Evolutionary conservation across 2,113 vertebrate genomes (phyloP).

Genomic region (Cepphus grylle): DNA sequence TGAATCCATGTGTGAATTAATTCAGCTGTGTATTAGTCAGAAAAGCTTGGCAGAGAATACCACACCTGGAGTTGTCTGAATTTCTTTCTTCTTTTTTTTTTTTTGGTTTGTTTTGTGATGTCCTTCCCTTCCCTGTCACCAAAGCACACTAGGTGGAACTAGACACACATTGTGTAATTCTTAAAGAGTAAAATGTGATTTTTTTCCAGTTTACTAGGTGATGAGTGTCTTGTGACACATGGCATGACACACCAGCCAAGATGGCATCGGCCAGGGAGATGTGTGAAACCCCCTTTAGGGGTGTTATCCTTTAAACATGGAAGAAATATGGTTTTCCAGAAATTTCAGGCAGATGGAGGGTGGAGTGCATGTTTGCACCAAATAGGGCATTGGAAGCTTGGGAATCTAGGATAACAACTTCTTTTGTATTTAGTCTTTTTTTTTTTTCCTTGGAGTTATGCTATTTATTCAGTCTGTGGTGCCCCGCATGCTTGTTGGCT

Average conservation of each 20-base stretch:
- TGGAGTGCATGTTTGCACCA: not conserved
- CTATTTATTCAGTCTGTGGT: not conserved
- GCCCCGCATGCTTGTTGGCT: not conserved
- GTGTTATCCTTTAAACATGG: not conserved
- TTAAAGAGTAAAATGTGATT: not conserved
- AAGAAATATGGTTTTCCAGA: not conserved
- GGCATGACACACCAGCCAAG: not conserved
- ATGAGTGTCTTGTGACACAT: not conserved
- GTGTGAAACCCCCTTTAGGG: not conserved
- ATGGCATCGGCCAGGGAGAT: not conserved
- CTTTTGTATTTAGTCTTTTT: not conserved
- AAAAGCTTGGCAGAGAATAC: not conserved
- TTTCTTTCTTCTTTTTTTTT: not conserved
- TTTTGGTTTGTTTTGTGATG: not conserved
- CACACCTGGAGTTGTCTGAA: not conserved
- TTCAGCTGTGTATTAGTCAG: not conserved
- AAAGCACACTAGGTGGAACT: not conserved
- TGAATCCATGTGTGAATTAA: not conserved
- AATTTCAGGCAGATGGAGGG: not conserved
- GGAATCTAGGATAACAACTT: not conserved
- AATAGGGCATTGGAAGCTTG: not conserved
- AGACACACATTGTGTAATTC: not conserved
- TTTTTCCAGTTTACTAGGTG: not conserved
- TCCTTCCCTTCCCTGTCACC: not conserved
- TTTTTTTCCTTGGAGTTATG: not conserved